Base-by-base conservation (phyloP, 2,888 invertebrate species). In the Phasia obesa region DNA sequence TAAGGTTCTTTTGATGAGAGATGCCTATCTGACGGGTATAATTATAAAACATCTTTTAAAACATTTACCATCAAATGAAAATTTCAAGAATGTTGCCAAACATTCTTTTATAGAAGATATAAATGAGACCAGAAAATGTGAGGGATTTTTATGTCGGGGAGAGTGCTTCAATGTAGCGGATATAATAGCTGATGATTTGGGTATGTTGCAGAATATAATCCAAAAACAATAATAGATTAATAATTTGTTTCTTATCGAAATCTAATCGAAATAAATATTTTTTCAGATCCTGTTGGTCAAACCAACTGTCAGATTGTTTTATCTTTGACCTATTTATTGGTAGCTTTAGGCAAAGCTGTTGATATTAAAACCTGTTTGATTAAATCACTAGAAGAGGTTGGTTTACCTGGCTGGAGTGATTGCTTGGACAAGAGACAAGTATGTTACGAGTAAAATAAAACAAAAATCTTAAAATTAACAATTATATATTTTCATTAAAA, bases 401-500 rank as follows among this genome's bases (percentile, higher is more conserved):
- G 92, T 7, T 89, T 92, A 31, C 91, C 89, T 0, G 89, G 93
- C 59, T 96, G 96, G 96, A 93, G 94, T 0, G 93, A 94, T 79
- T 95, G 95, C 86, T 93, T 96, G 81, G 96, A 96, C 89, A 94
- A 95, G 88, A 92, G 95, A 87, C 95, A 96, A 95, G 95, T n/a
- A n/a, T n/a, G n/a, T n/a, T n/a, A n/a, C n/a, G n/a, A 25, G 35
- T 38, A 17, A 11, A 44, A 17, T 44, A 15, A 7, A n/a, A n/a
- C n/a, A n/a, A n/a, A n/a, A n/a, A n/a, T n/a, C n/a, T n/a, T n/a
- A 1, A 42, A 42, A 15, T 38, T 13, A 11, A 42, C 2, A n/a
- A n/a, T n/a, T n/a, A n/a, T 25, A 19, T 1, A 9, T 51, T 17
- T 57, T 90, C 88, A 1, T 83, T 19, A 2, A 25, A 13, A 13